phyloP scores from a whole-genome alignment of 2,888 invertebrate genomes.

The Drosophila mimetica region DNA sequence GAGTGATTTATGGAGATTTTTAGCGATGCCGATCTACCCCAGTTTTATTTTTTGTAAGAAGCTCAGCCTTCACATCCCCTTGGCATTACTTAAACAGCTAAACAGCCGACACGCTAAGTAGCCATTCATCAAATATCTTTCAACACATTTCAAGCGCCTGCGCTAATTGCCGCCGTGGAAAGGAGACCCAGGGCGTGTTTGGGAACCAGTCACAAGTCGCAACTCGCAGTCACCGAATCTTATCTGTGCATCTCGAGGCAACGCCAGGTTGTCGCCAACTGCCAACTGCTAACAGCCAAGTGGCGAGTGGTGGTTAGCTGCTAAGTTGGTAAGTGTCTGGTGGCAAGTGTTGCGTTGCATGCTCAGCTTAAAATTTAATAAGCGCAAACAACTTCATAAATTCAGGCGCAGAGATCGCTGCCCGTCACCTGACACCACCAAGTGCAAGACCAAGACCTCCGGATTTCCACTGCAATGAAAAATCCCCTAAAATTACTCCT shows the following conservation, averaged over 20 bases:
- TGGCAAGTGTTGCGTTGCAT: conserved; percentile 60
- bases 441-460: conserved; percentile 15
- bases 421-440: conserved; percentile 42
- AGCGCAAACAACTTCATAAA: conserved; percentile 78
- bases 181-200: conserved; percentile 21
- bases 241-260: conserved; percentile 75
- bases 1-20: background rate
- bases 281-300: conserved; percentile 27
- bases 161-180: conserved; percentile 59
- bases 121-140: conserved; percentile 76
- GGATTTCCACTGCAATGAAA: background rate
- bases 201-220: conserved; percentile 46
- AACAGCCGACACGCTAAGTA: conserved; percentile 51
- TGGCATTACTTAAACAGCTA: conserved; percentile 7
- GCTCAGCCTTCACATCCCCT: background rate
- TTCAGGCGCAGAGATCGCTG: conserved; percentile 48
- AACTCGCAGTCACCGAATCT: conserved; percentile 61
- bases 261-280: conserved; percentile 74
- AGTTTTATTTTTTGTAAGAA: background rate
- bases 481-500: too few species aligned
- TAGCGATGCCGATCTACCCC: background rate
- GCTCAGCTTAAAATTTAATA: conserved; percentile 76
- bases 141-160: conserved; percentile 73
- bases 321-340: conserved; percentile 34
- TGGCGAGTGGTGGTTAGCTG: conserved; percentile 20